Percentiles rank a stretch among this genome's conserved stretches.
Conservation (phyloP, 2,888 invertebrate genomes). For the Protula sp. region DNA sequence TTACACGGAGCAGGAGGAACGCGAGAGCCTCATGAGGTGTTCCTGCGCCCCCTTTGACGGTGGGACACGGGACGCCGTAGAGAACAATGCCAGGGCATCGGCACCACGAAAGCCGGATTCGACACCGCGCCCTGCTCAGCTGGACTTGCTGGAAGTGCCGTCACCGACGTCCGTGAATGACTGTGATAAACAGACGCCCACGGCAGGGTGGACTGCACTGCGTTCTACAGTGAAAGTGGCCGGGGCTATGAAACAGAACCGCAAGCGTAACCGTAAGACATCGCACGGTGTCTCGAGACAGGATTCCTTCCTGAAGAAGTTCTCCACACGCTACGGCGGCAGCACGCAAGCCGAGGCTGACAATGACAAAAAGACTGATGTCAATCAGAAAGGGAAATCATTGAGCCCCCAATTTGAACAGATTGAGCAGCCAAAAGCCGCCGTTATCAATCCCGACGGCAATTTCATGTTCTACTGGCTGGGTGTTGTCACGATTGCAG, state of each 20-base stretch:
- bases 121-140: not conserved
- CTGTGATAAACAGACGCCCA: too few species aligned
- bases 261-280: conserved; percentile 21
- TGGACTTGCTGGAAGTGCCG: not conserved
- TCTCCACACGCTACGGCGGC: conserved; percentile 75
- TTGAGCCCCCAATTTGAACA: not conserved
- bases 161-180: not conserved
- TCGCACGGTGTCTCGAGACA: conserved; percentile 32
- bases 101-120: not conserved
- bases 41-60: not conserved
- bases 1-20: too few species aligned
- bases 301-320: conserved; percentile 74
- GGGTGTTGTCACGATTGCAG: conserved; percentile 78
- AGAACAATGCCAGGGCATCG: not conserved
- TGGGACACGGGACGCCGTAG: not conserved
- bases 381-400: not conserved
- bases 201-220: conserved; percentile 76
- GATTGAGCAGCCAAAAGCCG: not conserved
- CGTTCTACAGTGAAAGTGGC: conserved; percentile 66
- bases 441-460: conserved; percentile 85
- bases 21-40: too few species aligned
- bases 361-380: conserved; percentile 19
- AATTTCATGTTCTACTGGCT: conserved; percentile 96
- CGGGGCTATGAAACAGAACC: conserved; percentile 27
- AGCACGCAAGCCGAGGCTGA: conserved; percentile 75